Evolutionary conservation across 1,140 invertebrate species (phyloP).

Genomic region (Drosophila athabasca): DNA sequence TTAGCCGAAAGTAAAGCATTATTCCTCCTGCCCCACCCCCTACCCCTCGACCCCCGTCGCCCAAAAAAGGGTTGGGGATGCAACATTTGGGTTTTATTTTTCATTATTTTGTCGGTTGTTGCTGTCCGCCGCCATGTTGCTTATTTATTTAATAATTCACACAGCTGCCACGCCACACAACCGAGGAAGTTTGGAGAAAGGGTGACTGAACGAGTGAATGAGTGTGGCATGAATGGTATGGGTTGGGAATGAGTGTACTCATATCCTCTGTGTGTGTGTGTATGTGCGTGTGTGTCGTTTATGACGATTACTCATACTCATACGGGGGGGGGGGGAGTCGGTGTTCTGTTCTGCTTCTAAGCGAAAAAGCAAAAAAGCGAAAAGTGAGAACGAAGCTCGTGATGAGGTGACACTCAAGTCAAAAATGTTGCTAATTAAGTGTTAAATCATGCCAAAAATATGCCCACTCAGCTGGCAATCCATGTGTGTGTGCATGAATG

Average conservation of each 20-base stretch:
- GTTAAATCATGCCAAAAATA: slow-evolving; percentile 79
- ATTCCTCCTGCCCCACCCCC: slow-evolving; percentile 6
- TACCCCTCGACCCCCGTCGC: not conserved
- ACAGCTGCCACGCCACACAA: slow-evolving; percentile 34
- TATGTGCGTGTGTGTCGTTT: slow-evolving; percentile 65
- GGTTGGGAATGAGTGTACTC: too few species aligned
- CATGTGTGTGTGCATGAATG: slow-evolving; percentile 9
- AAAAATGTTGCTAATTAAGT: slow-evolving; percentile 77
- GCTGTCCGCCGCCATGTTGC: slow-evolving; percentile 43
- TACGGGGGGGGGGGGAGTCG: slow-evolving; percentile 36
- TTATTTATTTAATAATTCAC: slow-evolving; percentile 58
- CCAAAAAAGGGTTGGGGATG: slow-evolving; percentile 5
- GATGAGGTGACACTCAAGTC: slow-evolving; percentile 69
- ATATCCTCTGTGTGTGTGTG: slow-evolving; percentile 26
- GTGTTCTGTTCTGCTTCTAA: not conserved
- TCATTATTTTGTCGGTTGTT: slow-evolving; percentile 33
- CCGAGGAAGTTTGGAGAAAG: not conserved
- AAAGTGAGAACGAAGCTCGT: slow-evolving; percentile 13
- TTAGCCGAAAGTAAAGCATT: slow-evolving; percentile 30
- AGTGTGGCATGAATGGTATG: not conserved
- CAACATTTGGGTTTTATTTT: slow-evolving; percentile 54
- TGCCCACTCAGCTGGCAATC: slow-evolving; percentile 57
- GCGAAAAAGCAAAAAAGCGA: too few species aligned
- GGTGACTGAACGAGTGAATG: not conserved
- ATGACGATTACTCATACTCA: slow-evolving; percentile 74